Evolutionary conservation across 2,113 vertebrate species (phyloP).

Genomic region (Strix aluco): DNA sequence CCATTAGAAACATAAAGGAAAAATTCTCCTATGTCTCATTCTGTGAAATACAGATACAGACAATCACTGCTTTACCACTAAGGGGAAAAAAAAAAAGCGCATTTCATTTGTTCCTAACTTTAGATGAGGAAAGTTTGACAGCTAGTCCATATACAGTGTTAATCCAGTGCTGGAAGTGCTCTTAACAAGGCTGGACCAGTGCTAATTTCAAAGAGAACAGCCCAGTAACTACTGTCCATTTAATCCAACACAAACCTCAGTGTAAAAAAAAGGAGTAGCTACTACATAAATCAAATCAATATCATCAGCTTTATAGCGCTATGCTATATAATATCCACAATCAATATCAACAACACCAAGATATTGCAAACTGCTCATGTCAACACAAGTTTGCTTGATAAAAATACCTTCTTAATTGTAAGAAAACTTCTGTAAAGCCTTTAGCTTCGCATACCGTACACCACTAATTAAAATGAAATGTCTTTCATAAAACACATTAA

Average conservation of each 20-base stretch:
- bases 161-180: not conserved
- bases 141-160: not conserved
- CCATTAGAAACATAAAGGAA: not conserved
- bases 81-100: not conserved
- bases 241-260: not conserved
- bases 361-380: not conserved
- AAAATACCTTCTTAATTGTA: not conserved
- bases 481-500: not conserved
- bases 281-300: accelerated
- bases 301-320: not conserved
- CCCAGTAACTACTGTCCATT: not conserved
- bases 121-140: not conserved
- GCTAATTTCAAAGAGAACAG: not conserved
- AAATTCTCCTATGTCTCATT: not conserved
- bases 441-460: not conserved
- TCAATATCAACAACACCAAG: not conserved
- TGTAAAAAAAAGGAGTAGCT: not conserved
- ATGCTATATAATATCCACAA: not conserved
- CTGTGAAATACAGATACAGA: not conserved
- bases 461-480: not conserved
- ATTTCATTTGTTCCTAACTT: not conserved
- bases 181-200: not conserved
- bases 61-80: not conserved
- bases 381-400: not conserved
- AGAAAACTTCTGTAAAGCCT: not conserved